These are phyloP conservation scores for Melinaea marsaeus DNA, from an alignment of 2,888 invertebrate genomes.

Conservation along the genomic window DNA sequence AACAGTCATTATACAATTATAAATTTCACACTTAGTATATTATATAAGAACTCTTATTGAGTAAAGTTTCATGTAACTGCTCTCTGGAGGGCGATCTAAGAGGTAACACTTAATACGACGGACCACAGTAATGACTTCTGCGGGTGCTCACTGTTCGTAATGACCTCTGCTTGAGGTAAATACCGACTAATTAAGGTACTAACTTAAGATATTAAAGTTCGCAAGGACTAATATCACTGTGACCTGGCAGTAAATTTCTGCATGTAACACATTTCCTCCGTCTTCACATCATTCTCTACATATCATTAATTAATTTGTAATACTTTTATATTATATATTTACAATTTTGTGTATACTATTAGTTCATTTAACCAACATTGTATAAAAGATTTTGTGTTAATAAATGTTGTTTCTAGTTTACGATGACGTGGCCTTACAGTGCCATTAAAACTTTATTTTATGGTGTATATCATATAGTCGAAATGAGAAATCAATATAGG, in stretches of 20 bases:
- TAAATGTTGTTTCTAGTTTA: neutral
- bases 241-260: too few species aligned
- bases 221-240: neutral
- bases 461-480: neutral
- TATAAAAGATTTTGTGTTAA: too few species aligned
- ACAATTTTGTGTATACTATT: too few species aligned
- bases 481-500: slow-evolving; percentile 6
- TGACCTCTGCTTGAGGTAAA: slow-evolving; percentile 23
- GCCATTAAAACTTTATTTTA: slow-evolving; percentile 1
- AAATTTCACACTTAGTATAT: too few species aligned
- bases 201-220: slow-evolving; percentile 12
- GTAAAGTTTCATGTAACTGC: neutral
- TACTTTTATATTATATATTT: too few species aligned
- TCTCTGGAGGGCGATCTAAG: slow-evolving; percentile 15
- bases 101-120: slow-evolving; percentile 22
- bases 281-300: too few species aligned
- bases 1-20: too few species aligned
- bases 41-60: too few species aligned
- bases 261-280: too few species aligned
- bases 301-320: too few species aligned
- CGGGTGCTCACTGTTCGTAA: slow-evolving; percentile 24
- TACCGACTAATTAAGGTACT: slow-evolving; percentile 25
- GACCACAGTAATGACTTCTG: slow-evolving; percentile 23
- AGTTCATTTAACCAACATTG: too few species aligned
- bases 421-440: neutral